Evolutionary conservation across 2,113 vertebrate species (phyloP).

Genomic region (Spea bombifrons): DNA sequence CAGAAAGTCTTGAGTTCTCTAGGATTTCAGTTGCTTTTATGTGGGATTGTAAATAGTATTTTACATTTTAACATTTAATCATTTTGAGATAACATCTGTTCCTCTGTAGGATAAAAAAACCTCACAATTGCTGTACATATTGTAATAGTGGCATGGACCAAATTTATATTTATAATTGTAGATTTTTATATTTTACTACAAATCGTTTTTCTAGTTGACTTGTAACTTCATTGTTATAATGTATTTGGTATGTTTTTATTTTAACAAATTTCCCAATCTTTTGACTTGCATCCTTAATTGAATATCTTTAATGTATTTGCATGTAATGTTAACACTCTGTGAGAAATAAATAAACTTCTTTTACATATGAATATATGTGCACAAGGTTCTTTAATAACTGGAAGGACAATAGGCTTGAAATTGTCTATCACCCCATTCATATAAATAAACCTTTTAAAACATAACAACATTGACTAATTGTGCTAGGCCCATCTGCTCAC

Average conservation of each 20-base stretch:
- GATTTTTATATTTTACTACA: slow-evolving; percentile 97
- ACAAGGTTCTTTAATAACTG: background rate
- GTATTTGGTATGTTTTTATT: slow-evolving; percentile 65
- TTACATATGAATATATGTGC: slow-evolving; percentile 51
- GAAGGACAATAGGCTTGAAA: too few species aligned
- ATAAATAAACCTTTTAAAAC: too few species aligned
- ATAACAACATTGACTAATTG: too few species aligned
- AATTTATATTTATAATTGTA: slow-evolving; percentile 99
- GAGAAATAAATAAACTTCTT: slow-evolving; percentile 65
- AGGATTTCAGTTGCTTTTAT: slow-evolving; percentile 71
- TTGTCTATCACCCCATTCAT: too few species aligned
- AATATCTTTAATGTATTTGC: slow-evolving; percentile 73
- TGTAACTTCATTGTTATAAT: slow-evolving; percentile 78
- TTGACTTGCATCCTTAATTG: slow-evolving; percentile 66
- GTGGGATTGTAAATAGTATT: slow-evolving; percentile 75
- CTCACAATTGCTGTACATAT: slow-evolving; percentile 88
- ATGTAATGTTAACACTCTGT: slow-evolving; percentile 81
- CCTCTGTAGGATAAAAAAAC: slow-evolving; percentile 66
- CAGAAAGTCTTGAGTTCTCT: slow-evolving; percentile 70
- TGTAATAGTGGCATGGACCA: slow-evolving; percentile 90
- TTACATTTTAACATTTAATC: slow-evolving; percentile 60
- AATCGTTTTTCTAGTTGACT: slow-evolving; percentile 84
- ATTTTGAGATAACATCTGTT: slow-evolving; percentile 64
- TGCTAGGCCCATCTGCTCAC: too few species aligned
- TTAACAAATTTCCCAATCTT: slow-evolving; percentile 65